Evolutionary conservation across 2,797 vertebrate genomes (phyloP).

Genomic region (Coregonus suidteri): DNA sequence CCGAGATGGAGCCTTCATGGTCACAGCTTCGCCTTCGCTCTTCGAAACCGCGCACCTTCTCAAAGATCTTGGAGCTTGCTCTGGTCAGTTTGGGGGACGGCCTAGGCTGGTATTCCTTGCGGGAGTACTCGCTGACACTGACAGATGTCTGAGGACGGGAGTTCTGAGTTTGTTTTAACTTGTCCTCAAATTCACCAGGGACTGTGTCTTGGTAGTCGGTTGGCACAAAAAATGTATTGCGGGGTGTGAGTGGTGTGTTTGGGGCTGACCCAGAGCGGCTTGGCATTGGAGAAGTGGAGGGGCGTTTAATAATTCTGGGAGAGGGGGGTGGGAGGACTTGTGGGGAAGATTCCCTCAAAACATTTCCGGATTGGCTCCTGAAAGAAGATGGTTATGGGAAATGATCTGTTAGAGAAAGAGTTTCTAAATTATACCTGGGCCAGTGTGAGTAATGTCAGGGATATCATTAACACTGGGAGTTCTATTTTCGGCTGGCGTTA

Average conservation of each 20-base stretch:
- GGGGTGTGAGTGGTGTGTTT: slow-evolving; percentile 82
- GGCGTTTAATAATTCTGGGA: slow-evolving; percentile 80
- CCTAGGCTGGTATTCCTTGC: slow-evolving; percentile 82
- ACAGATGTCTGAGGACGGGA: slow-evolving; percentile 89
- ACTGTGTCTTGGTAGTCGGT: slow-evolving; percentile 86
- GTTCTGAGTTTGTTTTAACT: slow-evolving; percentile 86
- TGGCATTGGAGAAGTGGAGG: slow-evolving; percentile 76
- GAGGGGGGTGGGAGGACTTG: slow-evolving; percentile 85
- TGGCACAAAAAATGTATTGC: slow-evolving; percentile 82
- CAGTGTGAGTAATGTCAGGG: not conserved
- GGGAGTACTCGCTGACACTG: slow-evolving; percentile 86
- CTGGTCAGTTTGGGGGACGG: slow-evolving; percentile 92
- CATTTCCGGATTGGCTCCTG: slow-evolving; percentile 73
- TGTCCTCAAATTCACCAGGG: slow-evolving; percentile 90
- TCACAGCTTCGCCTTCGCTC: slow-evolving; percentile 88
- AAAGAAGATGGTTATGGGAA: slow-evolving; percentile 62
- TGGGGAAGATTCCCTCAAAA: slow-evolving; percentile 74
- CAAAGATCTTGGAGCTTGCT: slow-evolving; percentile 90
- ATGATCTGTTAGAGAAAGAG: slow-evolving; percentile 34
- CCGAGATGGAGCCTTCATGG: slow-evolving; percentile 84
- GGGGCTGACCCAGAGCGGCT: slow-evolving; percentile 78
- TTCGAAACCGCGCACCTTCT: slow-evolving; percentile 90
- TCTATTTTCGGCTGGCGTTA: not conserved
- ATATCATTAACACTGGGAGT: not conserved
- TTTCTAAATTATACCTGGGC: not conserved